Base-by-base conservation (phyloP, 92 coral and sea anemone species). In the Nematostella vectensis region DNA sequence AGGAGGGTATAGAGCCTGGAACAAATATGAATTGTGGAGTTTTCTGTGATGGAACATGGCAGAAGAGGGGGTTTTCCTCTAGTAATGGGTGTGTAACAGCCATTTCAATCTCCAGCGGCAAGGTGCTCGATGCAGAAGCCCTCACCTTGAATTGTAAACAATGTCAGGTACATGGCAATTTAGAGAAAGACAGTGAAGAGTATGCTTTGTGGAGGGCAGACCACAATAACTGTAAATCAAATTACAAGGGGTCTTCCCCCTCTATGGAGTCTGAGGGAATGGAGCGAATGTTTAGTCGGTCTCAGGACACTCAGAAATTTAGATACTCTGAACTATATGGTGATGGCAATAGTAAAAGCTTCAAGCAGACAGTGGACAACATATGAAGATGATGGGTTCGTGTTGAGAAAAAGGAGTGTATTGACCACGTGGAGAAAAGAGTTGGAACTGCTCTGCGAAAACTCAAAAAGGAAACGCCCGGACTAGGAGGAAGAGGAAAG, bases 31-130 rank as follows among this genome's bases (percentile, higher is more conserved):
- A 69, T 33, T 55, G 82, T 48, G 60, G 40, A 4, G 66, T 69
- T 27, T 61, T 63, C 21, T 61, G 61, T 62, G 82, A 76, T 56
- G 77, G 71, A n/a, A 76, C 78, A 23, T 69, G 83, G 77, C 77
- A 62, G 60, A 61, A 59, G 60, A 33, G 72, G 38, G 72, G 77
- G 16, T 62, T 42, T 65, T 76, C 77, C 26, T 76, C 72, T 11
- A 59, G 38, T 4, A 69, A 75, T 69, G 70, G 65, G n/a, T 61
- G 82, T 27, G 71, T 68, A 11, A 39, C 44, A 29, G 60, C 50
- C 53, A 68, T 75, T 24, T 71, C 42, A 8, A 36, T 36, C 8
- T 8, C 8, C 8, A 36, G 9, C 8, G 42, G 42, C 8, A 36
- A 36, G 15, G 15, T 15, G 8, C 42, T 36, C 15, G 42, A 36